Percentiles rank a stretch among this genome's conserved stretches.
Evolutionary conservation across 1,140 invertebrate genomes (phyloP).

Genomic region (Pogonomyrmex barbatus): DNA sequence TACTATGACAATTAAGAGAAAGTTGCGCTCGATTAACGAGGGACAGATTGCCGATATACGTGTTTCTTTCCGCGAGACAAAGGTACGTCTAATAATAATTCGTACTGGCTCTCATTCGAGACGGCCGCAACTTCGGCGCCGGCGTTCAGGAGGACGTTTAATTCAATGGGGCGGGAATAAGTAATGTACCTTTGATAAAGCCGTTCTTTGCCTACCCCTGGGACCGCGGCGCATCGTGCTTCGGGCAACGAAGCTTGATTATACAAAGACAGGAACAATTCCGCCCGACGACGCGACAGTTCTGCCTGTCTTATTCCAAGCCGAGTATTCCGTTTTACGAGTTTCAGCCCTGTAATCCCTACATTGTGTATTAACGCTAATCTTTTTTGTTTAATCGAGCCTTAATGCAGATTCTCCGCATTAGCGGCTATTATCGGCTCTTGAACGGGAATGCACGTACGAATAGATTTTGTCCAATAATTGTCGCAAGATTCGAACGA

Average conservation of each 20-base stretch:
- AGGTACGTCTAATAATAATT: neutral
- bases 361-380: conserved; percentile 74
- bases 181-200: conserved; percentile 69
- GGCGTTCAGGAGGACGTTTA: conserved; percentile 46
- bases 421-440: conserved; percentile 48
- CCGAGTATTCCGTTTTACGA: conserved; percentile 46
- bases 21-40: conserved; percentile 67
- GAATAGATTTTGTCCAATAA: neutral
- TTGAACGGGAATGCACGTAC: neutral
- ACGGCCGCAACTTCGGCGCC: conserved; percentile 18
- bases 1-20: conserved; percentile 66
- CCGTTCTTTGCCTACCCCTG: conserved; percentile 6
- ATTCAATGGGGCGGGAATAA: conserved; percentile 67
- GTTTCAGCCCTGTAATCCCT: conserved; percentile 51
- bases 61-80: conserved; percentile 35
- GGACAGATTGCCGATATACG: conserved; percentile 26
- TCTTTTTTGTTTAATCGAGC: conserved; percentile 69
- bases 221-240: conserved; percentile 14
- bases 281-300: conserved; percentile 11
- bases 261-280: conserved; percentile 69
- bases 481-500: neutral
- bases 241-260: conserved; percentile 69
- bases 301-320: neutral
- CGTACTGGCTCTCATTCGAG: neutral
- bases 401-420: conserved; percentile 64